Evolutionary conservation across 2,113 vertebrate species (phyloP).

Genomic region (Syrrhaptes paradoxus): DNA sequence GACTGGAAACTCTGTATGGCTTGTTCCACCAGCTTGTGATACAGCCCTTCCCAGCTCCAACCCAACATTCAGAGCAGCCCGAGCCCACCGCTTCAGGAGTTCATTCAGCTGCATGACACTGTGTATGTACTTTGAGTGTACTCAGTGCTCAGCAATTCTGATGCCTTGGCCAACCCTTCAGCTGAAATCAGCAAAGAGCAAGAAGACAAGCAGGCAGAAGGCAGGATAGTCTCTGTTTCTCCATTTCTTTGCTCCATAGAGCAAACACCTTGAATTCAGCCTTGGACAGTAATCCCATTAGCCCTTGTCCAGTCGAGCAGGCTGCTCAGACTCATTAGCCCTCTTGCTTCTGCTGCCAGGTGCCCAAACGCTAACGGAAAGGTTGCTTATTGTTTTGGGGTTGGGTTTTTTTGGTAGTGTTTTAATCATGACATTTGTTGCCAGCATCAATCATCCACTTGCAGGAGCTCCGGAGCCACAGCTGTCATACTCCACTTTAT

Average conservation of each 20-base stretch:
- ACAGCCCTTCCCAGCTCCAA: not conserved
- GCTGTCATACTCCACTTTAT: slow-evolving; percentile 30
- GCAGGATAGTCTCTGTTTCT: not conserved
- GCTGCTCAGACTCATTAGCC: not conserved
- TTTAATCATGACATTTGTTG: slow-evolving; percentile 11
- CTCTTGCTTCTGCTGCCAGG: not conserved
- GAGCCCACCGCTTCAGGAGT: not conserved
- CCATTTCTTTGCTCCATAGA: not conserved
- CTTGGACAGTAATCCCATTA: not conserved
- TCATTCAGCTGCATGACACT: not conserved
- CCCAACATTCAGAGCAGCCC: not conserved
- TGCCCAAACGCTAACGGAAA: not conserved
- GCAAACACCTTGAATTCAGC: not conserved
- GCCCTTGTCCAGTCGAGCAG: not conserved
- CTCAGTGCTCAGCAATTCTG: not conserved
- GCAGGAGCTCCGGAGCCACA: not conserved
- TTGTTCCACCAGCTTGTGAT: not conserved
- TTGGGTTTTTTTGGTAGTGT: not conserved
- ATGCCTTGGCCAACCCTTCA: not conserved
- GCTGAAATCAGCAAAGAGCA: not conserved
- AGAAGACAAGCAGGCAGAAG: not conserved
- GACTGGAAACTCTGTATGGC: not conserved
- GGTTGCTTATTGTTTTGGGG: not conserved
- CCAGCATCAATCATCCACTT: not conserved
- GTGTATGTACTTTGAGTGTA: not conserved